phyloP scores from a whole-genome alignment of 64 coral and sea anemone species.

The Exaiptasia diaphana region DNA sequence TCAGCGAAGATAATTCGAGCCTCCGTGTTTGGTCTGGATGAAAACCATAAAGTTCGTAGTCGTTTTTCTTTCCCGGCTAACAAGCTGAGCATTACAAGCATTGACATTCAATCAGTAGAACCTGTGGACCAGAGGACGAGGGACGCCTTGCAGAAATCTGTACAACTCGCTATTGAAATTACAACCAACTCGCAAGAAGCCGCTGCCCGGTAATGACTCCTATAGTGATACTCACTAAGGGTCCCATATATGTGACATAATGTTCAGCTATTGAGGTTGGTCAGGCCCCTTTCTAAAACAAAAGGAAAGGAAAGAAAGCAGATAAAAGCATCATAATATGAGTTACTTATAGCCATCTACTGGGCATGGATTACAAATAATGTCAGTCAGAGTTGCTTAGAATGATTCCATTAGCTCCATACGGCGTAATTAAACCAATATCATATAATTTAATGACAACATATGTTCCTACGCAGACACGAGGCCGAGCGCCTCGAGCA shows the following conservation, averaged over 20 bases:
- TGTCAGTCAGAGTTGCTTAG: no score
- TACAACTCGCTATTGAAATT: conserved; percentile 97
- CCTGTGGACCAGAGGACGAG: conserved; percentile 94
- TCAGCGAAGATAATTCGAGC: conserved; percentile 97
- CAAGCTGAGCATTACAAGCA: conserved; percentile 86
- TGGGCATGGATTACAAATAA: no score
- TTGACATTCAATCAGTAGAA: conserved; percentile 99
- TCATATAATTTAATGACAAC: no score
- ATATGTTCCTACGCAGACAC: conserved; percentile 52
- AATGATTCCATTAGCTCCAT: no score
- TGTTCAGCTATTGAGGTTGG: no score
- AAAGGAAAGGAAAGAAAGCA: no score
- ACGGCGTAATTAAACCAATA: no score
- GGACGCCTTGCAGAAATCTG: conserved; percentile 94
- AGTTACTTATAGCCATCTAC: no score
- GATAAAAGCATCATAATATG: no score
- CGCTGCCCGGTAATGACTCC: conserved; percentile 75
- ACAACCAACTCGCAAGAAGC: conserved; percentile 99
- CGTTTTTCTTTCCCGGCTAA: conserved; percentile 91
- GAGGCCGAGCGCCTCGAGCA: conserved; percentile 95
- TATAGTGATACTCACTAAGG: no score
- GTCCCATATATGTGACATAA: no score
- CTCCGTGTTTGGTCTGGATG: conserved; percentile 95
- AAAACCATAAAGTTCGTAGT: conserved; percentile 90
- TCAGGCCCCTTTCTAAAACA: no score